These are phyloP conservation scores for Muntiacus reevesi DNA, from an alignment of 2,113 vertebrate species.

Conservation along the genomic window DNA sequence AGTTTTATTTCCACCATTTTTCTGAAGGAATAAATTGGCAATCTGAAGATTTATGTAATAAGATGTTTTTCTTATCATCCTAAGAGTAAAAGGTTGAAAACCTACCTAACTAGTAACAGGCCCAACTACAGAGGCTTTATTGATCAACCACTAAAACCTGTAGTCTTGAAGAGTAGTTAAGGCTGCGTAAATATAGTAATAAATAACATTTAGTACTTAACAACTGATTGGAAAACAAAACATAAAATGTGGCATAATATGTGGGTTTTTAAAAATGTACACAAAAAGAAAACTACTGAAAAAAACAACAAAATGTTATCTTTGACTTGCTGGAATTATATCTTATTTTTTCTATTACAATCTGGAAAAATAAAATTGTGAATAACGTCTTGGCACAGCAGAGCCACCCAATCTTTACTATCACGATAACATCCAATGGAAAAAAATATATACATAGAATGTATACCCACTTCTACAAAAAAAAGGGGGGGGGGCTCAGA, in stretches of 20 bases:
- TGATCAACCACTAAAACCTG: not conserved
- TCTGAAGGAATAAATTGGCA: conserved; percentile 28
- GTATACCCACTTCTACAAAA: not conserved
- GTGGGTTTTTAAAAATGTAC: not conserved
- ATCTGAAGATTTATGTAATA: not conserved
- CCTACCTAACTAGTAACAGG: not conserved
- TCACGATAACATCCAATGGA: not conserved
- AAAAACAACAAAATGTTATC: not conserved
- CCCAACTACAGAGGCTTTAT: not conserved
- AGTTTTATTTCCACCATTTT: not conserved
- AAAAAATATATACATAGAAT: not conserved
- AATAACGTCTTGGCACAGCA: not conserved
- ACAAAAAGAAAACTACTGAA: not conserved
- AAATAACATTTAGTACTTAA: not conserved
- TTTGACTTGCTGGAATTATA: not conserved
- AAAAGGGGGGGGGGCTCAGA: not conserved
- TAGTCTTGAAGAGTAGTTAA: not conserved
- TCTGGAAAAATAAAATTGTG: not conserved
- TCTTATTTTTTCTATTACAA: not conserved
- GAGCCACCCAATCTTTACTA: not conserved
- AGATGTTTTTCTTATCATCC: not conserved
- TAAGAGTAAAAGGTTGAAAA: conserved; percentile 2
- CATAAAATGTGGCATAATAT: not conserved
- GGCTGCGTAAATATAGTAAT: not conserved
- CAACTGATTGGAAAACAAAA: not conserved